Percentiles rank a stretch among this genome's conserved stretches.
Conservation (phyloP, 2,113 vertebrate species). For the Ammodramus savannarum region DNA sequence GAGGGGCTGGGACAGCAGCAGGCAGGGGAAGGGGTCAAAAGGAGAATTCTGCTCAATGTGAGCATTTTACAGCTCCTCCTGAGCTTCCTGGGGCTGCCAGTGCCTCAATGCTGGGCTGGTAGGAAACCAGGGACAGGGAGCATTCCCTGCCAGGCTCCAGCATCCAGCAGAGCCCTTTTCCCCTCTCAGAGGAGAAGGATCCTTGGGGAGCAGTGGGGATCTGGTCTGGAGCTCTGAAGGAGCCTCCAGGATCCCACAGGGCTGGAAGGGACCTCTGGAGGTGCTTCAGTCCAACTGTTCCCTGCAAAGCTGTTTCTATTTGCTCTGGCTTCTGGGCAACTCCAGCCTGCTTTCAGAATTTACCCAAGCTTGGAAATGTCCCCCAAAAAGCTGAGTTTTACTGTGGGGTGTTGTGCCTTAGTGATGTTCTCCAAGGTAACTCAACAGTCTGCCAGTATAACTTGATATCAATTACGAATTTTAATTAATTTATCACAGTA, state of each 20-base stretch:
- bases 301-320: not conserved
- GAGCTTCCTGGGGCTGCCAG: not conserved
- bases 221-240: not conserved
- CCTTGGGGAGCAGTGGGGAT: not conserved
- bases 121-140: not conserved
- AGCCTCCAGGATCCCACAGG: not conserved
- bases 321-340: not conserved
- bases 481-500: not conserved
- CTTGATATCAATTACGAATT: not conserved
- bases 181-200: not conserved
- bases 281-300: not conserved
- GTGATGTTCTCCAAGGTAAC: not conserved
- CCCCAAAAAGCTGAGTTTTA: not conserved
- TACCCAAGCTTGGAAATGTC: not conserved
- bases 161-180: not conserved
- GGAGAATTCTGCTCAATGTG: not conserved
- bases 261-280: not conserved
- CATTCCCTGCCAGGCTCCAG: not conserved
- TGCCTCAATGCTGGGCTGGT: not conserved
- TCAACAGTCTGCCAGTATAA: not conserved
- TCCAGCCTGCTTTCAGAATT: not conserved
- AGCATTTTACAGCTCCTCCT: not conserved
- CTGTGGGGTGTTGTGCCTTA: not conserved
- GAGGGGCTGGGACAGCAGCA: not conserved
- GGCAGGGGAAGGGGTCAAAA: rapidly evolving